A percentile compares a stretch with the other conserved stretches of the same genome.
These are phyloP conservation scores for Cyclophora punctaria DNA, from an alignment of 2,888 invertebrate species.

Conservation along the genomic window DNA sequence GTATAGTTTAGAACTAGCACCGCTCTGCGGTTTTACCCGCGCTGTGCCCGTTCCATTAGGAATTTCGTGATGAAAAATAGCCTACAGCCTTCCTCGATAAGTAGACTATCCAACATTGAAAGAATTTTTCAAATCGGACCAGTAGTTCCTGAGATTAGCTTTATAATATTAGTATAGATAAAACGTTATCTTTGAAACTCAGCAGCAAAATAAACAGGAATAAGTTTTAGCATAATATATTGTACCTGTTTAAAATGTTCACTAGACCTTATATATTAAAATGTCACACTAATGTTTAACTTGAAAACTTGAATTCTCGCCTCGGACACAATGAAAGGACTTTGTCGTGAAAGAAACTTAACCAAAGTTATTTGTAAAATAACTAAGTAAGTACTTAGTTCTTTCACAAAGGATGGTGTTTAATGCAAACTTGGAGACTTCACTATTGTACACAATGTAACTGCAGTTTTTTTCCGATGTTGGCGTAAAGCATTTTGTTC, in stretches of 20 bases:
- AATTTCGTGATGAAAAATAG: no score
- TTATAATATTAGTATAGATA: no score
- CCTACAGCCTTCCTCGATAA: no score
- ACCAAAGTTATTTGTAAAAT: conserved; percentile 34
- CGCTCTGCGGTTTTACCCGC: no score
- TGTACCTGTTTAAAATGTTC: not conserved
- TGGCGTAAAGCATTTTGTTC: conserved; percentile 5
- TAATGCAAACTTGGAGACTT: conserved; percentile 28
- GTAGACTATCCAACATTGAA: no score
- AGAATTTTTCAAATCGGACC: no score
- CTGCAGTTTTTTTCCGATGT: conserved; percentile 14
- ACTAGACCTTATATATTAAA: no score
- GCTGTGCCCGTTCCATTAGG: no score
- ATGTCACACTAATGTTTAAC: conserved; percentile 10
- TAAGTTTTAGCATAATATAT: conserved; percentile 1
- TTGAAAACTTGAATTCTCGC: conserved; percentile 25
- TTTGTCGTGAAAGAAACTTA: conserved; percentile 29
- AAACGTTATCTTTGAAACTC: no score
- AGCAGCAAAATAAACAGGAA: not conserved
- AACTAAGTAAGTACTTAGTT: conserved; percentile 22
- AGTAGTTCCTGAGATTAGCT: no score
- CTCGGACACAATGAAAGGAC: conserved; percentile 32
- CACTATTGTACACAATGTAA: conserved; percentile 24
- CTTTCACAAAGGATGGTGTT: conserved; percentile 36
- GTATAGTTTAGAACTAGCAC: no score